These are phyloP conservation scores for Entomyzon cyanotis DNA, from an alignment of 2,113 vertebrate genomes.

Conservation along the genomic window DNA sequence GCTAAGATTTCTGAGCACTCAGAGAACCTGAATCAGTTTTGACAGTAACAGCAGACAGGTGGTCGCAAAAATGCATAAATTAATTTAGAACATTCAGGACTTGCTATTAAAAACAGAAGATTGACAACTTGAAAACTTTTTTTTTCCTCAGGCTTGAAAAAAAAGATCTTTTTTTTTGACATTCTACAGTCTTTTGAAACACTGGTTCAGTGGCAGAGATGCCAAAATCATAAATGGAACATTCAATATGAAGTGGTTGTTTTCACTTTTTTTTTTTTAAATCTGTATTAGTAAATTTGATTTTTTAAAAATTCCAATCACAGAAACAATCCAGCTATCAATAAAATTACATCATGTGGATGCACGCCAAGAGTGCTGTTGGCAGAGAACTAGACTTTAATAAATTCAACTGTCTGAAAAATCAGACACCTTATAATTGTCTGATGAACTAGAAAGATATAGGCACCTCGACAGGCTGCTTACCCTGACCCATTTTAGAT, in stretches of 20 bases:
- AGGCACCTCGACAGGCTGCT: not conserved
- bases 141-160: not conserved
- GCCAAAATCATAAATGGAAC: not conserved
- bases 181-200: not conserved
- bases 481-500: not conserved
- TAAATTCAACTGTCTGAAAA: not conserved
- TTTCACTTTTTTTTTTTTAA: not conserved
- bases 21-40: not conserved
- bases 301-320: not conserved
- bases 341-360: not conserved
- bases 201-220: not conserved
- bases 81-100: not conserved
- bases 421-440: not conserved
- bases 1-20: not conserved
- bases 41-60: not conserved
- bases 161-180: not conserved
- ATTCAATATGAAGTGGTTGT: not conserved
- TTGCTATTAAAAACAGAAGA: constrained; percentile 10
- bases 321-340: not conserved
- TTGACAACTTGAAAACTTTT: not conserved
- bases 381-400: not conserved
- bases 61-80: not conserved
- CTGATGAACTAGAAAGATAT: not conserved
- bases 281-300: not conserved
- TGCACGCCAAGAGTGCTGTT: not conserved